These are phyloP conservation scores for Drosophila helvetica DNA, from an alignment of 2,888 invertebrate genomes.

Conservation along the genomic window DNA sequence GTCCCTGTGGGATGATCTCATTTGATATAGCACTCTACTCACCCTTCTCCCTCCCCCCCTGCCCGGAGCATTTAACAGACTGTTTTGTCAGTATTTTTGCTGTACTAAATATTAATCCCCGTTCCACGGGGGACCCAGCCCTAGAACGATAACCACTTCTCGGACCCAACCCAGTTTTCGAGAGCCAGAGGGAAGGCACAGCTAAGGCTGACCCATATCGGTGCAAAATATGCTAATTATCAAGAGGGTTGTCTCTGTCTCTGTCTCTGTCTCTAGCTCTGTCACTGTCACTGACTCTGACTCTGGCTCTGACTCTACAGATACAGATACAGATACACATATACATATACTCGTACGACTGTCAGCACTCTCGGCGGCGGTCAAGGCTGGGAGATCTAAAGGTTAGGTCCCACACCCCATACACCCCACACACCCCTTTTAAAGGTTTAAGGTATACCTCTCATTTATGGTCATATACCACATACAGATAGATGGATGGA, in stretches of 20 bases:
- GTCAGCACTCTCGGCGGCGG: slow-evolving; percentile 54
- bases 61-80: slow-evolving; percentile 18
- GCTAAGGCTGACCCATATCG: slow-evolving; percentile 74
- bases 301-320: slow-evolving; percentile 10
- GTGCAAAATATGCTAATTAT: slow-evolving; percentile 77
- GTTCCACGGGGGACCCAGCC: slow-evolving; percentile 4
- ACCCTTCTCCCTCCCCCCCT: not conserved
- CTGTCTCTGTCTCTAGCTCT: not conserved
- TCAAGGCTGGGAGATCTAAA: slow-evolving; percentile 61
- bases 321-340: not conserved
- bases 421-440: not conserved
- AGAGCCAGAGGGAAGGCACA: slow-evolving; percentile 38
- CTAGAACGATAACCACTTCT: slow-evolving; percentile 43
- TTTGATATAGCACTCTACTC: slow-evolving; percentile 2
- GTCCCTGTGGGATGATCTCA: slow-evolving; percentile 3
- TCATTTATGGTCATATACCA: slow-evolving; percentile 4
- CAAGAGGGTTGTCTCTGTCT: slow-evolving; percentile 17
- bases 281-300: too few relatives aligned
- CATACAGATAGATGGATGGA: not conserved
- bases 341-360: slow-evolving; percentile 28
- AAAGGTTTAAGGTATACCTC: not conserved
- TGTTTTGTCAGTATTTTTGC: not conserved
- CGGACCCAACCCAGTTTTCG: slow-evolving; percentile 52
- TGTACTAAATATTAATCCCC: not conserved
- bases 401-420: slow-evolving; percentile 34